Conservation (phyloP, 1,140 invertebrate species). For the Idris sp. region DNA sequence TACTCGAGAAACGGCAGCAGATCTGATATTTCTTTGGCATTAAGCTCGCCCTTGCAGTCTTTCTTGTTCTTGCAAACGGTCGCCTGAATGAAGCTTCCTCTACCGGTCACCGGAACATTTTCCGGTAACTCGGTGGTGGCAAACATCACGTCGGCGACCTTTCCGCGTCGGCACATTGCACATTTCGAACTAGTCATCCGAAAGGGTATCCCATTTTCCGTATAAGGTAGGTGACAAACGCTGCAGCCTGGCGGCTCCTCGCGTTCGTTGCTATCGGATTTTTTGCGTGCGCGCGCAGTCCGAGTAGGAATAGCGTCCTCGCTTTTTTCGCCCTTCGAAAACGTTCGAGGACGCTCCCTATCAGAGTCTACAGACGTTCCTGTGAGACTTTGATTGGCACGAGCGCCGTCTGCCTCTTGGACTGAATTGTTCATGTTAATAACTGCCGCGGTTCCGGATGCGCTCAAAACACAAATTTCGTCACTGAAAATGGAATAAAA, state of each 20-base stretch:
- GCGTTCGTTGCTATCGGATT: conserved; percentile 75
- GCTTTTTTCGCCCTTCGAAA: conserved; percentile 66
- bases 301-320: conserved; percentile 46
- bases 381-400: conserved; percentile 63
- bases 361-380: conserved; percentile 67
- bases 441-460: conserved; percentile 94
- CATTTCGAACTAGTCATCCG: conserved; percentile 81
- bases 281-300: conserved; percentile 33
- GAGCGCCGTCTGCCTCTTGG: conserved; percentile 69
- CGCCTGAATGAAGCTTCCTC: conserved; percentile 86
- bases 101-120: conserved; percentile 84
- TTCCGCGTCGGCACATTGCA: conserved; percentile 82
- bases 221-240: conserved; percentile 90
- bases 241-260: conserved; percentile 69
- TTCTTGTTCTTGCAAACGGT: conserved; percentile 88
- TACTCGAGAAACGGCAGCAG: conserved; percentile 96
- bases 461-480: conserved; percentile 95
- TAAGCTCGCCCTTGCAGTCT: conserved; percentile 89
- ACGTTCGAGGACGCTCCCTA: conserved; percentile 61
- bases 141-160: conserved; percentile 94
- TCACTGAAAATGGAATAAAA: conserved; percentile 81
- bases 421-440: conserved; percentile 82
- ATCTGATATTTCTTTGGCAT: conserved; percentile 96
- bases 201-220: conserved; percentile 84
- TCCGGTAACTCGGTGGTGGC: conserved; percentile 92